These are phyloP conservation scores for Gobio occitaniae DNA, from an alignment of 2,797 vertebrate species.

Conservation along the genomic window DNA sequence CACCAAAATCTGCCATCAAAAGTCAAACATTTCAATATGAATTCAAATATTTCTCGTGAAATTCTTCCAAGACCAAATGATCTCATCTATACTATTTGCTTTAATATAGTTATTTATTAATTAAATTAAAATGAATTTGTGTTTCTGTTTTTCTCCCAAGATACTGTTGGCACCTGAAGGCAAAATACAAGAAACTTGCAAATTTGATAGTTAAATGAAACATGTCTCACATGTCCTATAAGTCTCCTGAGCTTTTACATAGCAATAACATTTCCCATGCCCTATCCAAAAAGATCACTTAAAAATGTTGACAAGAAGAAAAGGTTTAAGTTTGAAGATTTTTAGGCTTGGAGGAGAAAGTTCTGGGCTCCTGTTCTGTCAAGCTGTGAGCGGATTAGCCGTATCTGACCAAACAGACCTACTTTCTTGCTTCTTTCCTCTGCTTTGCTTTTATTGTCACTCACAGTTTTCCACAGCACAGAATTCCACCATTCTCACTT, in stretches of 20 bases:
- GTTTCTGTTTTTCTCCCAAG: neutral
- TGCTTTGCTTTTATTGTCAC: constrained; percentile 5
- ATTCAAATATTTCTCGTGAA: neutral
- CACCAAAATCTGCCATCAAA: neutral
- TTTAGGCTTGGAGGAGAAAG: constrained; percentile 26
- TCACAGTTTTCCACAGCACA: neutral
- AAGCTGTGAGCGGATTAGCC: constrained; percentile 38
- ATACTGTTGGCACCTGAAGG: neutral
- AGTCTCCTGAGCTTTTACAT: neutral
- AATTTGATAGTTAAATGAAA: neutral
- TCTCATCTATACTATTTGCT: neutral
- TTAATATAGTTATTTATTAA: neutral
- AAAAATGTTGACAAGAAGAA: constrained; percentile 37
- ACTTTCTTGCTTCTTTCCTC: constrained; percentile 15
- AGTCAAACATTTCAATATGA: neutral
- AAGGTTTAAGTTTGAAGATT: constrained; percentile 27
- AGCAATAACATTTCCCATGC: neutral
- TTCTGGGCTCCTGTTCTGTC: constrained; percentile 39
- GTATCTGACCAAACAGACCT: constrained; percentile 40
- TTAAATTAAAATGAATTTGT: neutral
- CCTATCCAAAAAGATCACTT: constrained; percentile 19
- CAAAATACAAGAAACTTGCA: neutral
- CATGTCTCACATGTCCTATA: constrained; percentile 19
- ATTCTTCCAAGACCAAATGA: neutral
- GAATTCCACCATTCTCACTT: constrained; percentile 3